Percentiles rank a stretch among this genome's conserved stretches.
Conservation (phyloP, 2,888 invertebrate species). For the Octonoba sinensis region DNA sequence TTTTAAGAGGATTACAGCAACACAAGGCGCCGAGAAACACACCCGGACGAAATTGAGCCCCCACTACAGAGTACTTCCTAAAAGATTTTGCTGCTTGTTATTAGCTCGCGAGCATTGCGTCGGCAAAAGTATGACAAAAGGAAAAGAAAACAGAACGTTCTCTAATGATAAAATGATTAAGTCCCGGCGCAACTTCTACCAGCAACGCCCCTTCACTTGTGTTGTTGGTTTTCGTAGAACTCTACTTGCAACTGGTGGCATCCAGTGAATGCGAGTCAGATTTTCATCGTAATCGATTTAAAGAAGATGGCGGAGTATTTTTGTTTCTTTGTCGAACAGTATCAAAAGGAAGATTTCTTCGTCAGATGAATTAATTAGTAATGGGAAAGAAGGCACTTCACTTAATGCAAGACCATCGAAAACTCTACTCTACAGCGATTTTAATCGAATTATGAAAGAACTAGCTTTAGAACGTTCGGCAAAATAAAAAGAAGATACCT, state of each 20-base stretch:
- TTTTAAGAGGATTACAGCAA: slow-evolving; percentile 53
- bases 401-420: slow-evolving; percentile 28
- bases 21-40: slow-evolving; percentile 44
- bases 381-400: slow-evolving; percentile 37
- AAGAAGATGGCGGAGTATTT: slow-evolving; percentile 29
- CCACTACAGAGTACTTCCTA: slow-evolving; percentile 26
- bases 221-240: slow-evolving; percentile 35
- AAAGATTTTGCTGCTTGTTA: slow-evolving; percentile 61
- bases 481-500: background rate
- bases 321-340: slow-evolving; percentile 44
- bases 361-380: slow-evolving; percentile 53
- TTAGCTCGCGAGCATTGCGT: slow-evolving; percentile 36
- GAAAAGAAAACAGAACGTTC: slow-evolving; percentile 54
- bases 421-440: slow-evolving; percentile 16
- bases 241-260: slow-evolving; percentile 57
- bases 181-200: slow-evolving; percentile 49
- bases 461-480: slow-evolving; percentile 4
- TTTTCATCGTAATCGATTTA: slow-evolving; percentile 64
- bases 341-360: slow-evolving; percentile 55
- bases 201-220: slow-evolving; percentile 50
- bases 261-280: slow-evolving; percentile 58
- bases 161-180: slow-evolving; percentile 65
- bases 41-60: slow-evolving; percentile 56
- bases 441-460: slow-evolving; percentile 56
- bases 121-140: slow-evolving; percentile 46